A percentile compares a stretch with the other conserved stretches of the same genome.
These are phyloP conservation scores for Nothocercus nigrocapillus DNA, from an alignment of 2,113 vertebrate species.

Conservation along the genomic window DNA sequence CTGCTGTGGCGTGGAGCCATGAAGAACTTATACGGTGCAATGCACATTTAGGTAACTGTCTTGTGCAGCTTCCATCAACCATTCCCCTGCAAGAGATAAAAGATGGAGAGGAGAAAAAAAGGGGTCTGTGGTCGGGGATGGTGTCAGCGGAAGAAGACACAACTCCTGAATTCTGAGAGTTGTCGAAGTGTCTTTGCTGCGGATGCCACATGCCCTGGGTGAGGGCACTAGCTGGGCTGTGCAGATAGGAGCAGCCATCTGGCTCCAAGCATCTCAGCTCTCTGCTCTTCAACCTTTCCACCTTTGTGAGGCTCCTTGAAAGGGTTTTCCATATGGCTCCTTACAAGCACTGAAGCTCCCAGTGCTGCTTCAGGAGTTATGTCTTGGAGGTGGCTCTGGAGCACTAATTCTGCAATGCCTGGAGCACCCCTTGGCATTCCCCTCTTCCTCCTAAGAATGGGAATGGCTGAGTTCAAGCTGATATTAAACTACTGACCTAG, in stretches of 20 bases:
- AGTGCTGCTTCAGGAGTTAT: neutral
- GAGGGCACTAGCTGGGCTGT: neutral
- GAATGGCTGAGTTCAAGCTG: neutral
- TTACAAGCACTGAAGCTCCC: neutral
- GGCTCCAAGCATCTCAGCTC: neutral
- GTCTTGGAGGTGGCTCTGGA: neutral
- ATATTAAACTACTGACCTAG: neutral
- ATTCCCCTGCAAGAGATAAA: neutral
- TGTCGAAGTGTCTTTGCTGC: neutral
- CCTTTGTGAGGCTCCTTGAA: accelerated
- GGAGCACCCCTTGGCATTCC: neutral
- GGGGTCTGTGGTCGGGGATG: neutral
- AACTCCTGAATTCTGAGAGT: neutral
- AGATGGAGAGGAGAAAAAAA: neutral
- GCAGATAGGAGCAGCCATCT: neutral
- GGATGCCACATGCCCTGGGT: neutral
- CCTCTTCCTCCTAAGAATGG: neutral
- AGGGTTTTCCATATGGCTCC: neutral
- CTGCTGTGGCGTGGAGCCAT: slow-evolving; percentile 43
- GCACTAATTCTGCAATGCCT: neutral
- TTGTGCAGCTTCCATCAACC: neutral
- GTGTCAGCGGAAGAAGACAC: neutral
- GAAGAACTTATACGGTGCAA: neutral
- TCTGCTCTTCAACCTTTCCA: neutral
- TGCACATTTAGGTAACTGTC: slow-evolving; percentile 14